These are phyloP conservation scores for Prochilodus magdalenae DNA, from an alignment of 2,113 vertebrate genomes.

Conservation along the genomic window DNA sequence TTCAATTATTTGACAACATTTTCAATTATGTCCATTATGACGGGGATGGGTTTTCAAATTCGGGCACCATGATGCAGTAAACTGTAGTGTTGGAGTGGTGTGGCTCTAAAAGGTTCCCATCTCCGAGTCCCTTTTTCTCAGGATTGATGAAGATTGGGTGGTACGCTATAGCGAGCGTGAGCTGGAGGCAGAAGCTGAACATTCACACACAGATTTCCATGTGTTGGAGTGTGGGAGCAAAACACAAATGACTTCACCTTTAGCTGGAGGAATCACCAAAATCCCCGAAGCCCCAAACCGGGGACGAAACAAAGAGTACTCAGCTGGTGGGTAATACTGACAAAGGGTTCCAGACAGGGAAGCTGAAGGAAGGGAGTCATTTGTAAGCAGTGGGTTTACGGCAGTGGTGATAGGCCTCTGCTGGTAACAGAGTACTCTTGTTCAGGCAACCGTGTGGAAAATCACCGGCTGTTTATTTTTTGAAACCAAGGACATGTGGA, in stretches of 20 bases:
- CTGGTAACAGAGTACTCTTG: no score
- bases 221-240: not conserved
- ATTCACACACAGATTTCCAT: not conserved
- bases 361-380: no score
- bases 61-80: not conserved
- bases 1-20: conserved; percentile 24
- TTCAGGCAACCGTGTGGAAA: no score
- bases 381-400: no score
- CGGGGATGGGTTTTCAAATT: not conserved
- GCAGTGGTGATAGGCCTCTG: no score
- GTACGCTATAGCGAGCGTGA: not conserved
- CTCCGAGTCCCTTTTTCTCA: not conserved
- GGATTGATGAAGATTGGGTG: not conserved
- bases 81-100: not conserved
- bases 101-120: not conserved
- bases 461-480: no score
- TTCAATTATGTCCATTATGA: conserved; percentile 15
- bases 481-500: no score
- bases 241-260: not conserved
- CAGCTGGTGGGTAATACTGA: no score
- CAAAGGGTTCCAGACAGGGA: no score
- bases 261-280: not conserved
- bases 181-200: conserved; percentile 2
- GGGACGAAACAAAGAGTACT: no score
- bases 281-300: no score